Conservation (phyloP, 2,888 invertebrate genomes). For the Clistopyga incitator region DNA sequence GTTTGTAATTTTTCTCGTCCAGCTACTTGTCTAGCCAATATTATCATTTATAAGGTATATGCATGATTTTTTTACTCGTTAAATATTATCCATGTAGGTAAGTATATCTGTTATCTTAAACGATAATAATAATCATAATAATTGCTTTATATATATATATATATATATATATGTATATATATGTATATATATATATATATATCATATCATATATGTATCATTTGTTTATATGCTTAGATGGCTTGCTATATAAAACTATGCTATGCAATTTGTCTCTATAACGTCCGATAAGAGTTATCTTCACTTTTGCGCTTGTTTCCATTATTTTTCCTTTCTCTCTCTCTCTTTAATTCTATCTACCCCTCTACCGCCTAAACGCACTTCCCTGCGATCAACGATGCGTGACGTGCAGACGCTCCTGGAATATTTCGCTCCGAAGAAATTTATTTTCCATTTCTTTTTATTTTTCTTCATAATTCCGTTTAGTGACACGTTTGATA, state of each 20-base stretch:
- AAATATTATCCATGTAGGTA: conserved; percentile 72
- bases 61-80: conserved; percentile 70
- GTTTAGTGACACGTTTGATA: conserved; percentile 11
- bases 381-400: conserved; percentile 53
- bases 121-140: conserved; percentile 73
- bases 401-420: conserved; percentile 53
- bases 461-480: conserved; percentile 26
- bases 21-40: conserved; percentile 72
- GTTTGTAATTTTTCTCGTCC: conserved; percentile 71
- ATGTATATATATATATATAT: conserved; percentile 77
- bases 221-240: conserved; percentile 78
- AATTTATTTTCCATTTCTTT: neutral
- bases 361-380: conserved; percentile 55
- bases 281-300: conserved; percentile 74
- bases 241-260: conserved; percentile 83
- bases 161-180: conserved; percentile 74
- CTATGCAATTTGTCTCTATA: conserved; percentile 77
- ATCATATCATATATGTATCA: conserved; percentile 77
- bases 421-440: conserved; percentile 51
- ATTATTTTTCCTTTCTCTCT: conserved; percentile 38
- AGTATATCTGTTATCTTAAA: conserved; percentile 68
- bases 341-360: conserved; percentile 51
- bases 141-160: conserved; percentile 73
- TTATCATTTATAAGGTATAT: conserved; percentile 69
- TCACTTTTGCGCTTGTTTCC: conserved; percentile 69